A percentile compares a stretch with the other conserved stretches of the same genome.
Conservation (phyloP, 2,888 invertebrate genomes). For the Augiades crinisus region DNA sequence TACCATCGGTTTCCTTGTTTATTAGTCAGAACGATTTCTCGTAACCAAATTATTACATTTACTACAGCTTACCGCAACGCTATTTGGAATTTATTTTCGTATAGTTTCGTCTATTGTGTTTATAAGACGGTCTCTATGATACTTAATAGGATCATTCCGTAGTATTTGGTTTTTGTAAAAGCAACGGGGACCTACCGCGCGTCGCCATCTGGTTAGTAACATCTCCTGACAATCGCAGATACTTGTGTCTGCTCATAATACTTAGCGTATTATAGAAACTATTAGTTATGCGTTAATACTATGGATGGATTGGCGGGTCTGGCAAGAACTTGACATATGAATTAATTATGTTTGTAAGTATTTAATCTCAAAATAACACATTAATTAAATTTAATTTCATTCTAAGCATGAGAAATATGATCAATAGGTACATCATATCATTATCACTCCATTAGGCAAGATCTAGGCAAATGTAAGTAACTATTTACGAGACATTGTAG, state of each 20-base stretch:
- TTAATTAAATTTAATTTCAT: too few relatives aligned
- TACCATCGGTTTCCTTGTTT: slow-evolving; percentile 73
- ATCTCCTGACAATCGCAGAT: slow-evolving; percentile 71
- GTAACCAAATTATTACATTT: slow-evolving; percentile 41
- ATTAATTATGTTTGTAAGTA: not conserved
- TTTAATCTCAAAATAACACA: too few relatives aligned
- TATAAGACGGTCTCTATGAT: not conserved
- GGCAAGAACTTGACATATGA: slow-evolving; percentile 11
- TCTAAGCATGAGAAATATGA: too few relatives aligned
- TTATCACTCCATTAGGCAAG: too few relatives aligned
- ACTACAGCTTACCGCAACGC: slow-evolving; percentile 37
- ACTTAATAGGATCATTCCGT: slow-evolving; percentile 1
- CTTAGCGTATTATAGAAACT: slow-evolving; percentile 14
- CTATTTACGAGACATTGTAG: too few relatives aligned
- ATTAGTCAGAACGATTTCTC: slow-evolving; percentile 70
- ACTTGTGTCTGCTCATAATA: slow-evolving; percentile 41
- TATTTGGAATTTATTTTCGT: slow-evolving; percentile 6
- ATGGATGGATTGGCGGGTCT: slow-evolving; percentile 1
- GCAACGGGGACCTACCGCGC: slow-evolving; percentile 62
- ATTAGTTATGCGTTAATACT: slow-evolving; percentile 13
- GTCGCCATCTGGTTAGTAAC: slow-evolving; percentile 76
- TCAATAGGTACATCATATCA: too few relatives aligned
- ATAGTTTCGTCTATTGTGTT: slow-evolving; percentile 19
- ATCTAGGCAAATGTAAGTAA: too few relatives aligned
- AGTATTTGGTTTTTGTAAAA: slow-evolving; percentile 50